Conservation (phyloP, 2,113 vertebrate species). For the Stigmatopora argus region DNA sequence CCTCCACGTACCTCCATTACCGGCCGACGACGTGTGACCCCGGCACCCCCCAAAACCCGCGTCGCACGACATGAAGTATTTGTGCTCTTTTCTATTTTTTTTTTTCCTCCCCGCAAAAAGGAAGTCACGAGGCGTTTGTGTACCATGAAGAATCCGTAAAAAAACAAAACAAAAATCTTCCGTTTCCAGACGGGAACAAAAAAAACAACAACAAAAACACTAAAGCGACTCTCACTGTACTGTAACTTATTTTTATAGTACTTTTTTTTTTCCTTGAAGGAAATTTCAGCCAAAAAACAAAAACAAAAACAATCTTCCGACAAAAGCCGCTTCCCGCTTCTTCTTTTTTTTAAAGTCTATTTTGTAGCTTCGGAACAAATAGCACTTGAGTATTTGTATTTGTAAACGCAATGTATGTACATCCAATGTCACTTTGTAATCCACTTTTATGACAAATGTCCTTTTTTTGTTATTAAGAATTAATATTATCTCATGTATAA, state of each 20-base stretch:
- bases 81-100: constrained; percentile 46
- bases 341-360: constrained; percentile 81
- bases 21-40: constrained; percentile 93
- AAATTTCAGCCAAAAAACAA: constrained; percentile 67
- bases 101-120: constrained; percentile 10
- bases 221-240: constrained; percentile 98
- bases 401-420: constrained; percentile 72
- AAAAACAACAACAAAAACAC: constrained; percentile 38
- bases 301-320: not conserved
- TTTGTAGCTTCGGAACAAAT: constrained; percentile 88
- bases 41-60: constrained; percentile 51
- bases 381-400: constrained; percentile 92
- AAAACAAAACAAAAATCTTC: constrained; percentile 45
- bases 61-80: constrained; percentile 82
- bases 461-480: constrained; percentile 72
- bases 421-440: constrained; percentile 74
- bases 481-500: constrained; percentile 79
- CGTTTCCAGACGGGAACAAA: constrained; percentile 89
- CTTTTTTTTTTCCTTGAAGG: constrained; percentile 93
- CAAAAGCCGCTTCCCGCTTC: constrained; percentile 74
- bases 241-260: constrained; percentile 99
- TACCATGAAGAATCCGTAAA: constrained; percentile 63
- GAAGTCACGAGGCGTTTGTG: constrained; percentile 79
- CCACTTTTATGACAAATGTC: constrained; percentile 78
- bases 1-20: constrained; percentile 93